Evolutionary conservation across 2,113 vertebrate genomes (phyloP).

Genomic region (Lasiurus cinereus): DNA sequence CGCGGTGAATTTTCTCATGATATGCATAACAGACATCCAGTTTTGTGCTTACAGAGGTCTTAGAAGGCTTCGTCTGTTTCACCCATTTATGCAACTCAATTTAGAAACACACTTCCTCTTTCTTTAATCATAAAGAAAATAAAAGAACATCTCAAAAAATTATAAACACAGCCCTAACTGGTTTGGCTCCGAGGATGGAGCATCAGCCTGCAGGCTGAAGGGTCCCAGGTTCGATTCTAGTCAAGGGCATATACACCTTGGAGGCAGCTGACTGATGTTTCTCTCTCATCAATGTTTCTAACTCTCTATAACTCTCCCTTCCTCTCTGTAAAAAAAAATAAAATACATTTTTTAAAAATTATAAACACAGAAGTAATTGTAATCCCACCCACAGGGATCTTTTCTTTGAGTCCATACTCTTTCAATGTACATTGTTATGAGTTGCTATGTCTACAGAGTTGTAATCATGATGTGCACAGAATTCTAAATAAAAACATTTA

Average conservation of each 20-base stretch:
- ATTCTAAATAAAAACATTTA: background rate
- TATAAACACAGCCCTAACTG: background rate
- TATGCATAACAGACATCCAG: background rate
- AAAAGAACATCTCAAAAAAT: background rate
- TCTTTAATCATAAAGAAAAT: background rate
- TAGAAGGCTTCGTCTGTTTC: background rate
- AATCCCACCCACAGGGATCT: background rate
- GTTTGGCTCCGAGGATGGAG: too few species aligned
- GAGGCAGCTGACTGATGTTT: too few species aligned
- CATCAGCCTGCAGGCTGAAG: too few species aligned
- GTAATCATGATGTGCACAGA: background rate
- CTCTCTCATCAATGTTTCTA: too few species aligned
- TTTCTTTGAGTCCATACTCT: background rate
- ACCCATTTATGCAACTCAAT: background rate
- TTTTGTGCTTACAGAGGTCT: background rate
- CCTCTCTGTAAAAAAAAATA: too few species aligned
- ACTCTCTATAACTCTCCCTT: too few species aligned
- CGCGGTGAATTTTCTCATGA: background rate
- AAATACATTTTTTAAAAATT: background rate
- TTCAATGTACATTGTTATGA: background rate
- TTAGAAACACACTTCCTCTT: background rate
- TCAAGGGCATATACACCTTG: too few species aligned
- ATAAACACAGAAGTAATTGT: background rate
- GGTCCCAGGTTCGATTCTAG: too few species aligned
- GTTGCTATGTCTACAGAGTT: background rate